These are phyloP conservation scores for Crypturellus undulatus DNA, from an alignment of 2,113 vertebrate genomes.

Conservation along the genomic window DNA sequence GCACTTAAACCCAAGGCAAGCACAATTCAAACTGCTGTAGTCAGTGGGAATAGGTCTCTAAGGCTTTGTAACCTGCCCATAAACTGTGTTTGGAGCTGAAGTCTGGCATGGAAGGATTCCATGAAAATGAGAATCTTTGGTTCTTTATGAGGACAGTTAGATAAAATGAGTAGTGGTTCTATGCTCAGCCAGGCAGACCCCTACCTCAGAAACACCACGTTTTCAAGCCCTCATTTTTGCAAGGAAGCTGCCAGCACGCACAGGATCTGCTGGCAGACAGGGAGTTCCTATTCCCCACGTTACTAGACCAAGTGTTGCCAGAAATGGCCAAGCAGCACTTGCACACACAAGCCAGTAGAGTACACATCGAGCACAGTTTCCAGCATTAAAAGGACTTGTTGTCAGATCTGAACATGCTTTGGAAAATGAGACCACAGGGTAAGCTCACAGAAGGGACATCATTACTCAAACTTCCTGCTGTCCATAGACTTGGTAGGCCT, in stretches of 20 bases:
- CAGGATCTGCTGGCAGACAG: not conserved
- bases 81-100: not conserved
- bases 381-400: not conserved
- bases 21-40: not conserved
- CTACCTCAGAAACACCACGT: not conserved
- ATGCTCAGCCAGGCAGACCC: not conserved
- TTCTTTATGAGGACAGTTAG: not conserved
- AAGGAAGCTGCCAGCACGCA: not conserved
- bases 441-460: not conserved
- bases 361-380: not conserved
- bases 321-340: not conserved
- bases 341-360: not conserved
- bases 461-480: not conserved
- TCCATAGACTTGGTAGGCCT: not conserved
- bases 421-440: not conserved
- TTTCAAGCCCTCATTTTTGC: not conserved
- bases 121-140: not conserved
- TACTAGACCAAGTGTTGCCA: not conserved
- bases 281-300: not conserved
- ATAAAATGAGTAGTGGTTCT: not conserved
- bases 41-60: not conserved
- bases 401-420: not conserved
- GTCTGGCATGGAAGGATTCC: not conserved
- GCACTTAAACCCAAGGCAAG: conserved; percentile 37
- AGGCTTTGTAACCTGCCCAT: not conserved